A percentile compares a stretch with the other conserved stretches of the same genome.
These are phyloP conservation scores for Erinaceus europaeus DNA, from an alignment of 2,113 vertebrate species.

Conservation along the genomic window DNA sequence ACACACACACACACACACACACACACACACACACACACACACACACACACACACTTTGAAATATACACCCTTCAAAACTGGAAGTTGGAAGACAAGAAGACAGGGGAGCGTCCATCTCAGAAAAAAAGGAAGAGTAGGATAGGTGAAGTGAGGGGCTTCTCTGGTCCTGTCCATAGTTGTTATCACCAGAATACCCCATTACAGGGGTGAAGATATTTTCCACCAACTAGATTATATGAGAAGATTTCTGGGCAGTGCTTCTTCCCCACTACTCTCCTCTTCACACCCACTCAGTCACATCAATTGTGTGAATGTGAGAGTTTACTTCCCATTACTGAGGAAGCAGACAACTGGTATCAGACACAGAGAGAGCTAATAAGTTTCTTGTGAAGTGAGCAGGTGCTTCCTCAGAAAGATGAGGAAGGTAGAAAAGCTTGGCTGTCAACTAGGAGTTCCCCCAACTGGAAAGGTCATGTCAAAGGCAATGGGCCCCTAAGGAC, in stretches of 20 bases:
- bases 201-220: not conserved
- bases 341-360: not conserved
- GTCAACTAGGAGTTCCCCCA: not conserved
- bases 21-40: not conserved
- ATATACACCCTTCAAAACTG: not conserved
- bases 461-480: not conserved
- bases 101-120: too few relatives aligned
- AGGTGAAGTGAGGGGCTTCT: not conserved
- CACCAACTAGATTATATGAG: not conserved
- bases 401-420: too few relatives aligned
- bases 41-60: not conserved
- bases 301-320: not conserved
- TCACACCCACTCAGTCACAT: not conserved
- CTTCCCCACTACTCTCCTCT: not conserved
- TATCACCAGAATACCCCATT: not conserved
- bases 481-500: not conserved
- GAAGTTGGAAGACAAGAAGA: not conserved
- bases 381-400: too few relatives aligned
- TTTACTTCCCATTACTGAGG: not conserved
- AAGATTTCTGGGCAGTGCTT: not conserved
- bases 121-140: not conserved
- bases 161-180: not conserved
- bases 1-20: not conserved
- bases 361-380: not conserved
- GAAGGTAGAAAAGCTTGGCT: not conserved